Base-by-base conservation (phyloP, 2,113 vertebrate genomes). In the Bucco capensis region DNA sequence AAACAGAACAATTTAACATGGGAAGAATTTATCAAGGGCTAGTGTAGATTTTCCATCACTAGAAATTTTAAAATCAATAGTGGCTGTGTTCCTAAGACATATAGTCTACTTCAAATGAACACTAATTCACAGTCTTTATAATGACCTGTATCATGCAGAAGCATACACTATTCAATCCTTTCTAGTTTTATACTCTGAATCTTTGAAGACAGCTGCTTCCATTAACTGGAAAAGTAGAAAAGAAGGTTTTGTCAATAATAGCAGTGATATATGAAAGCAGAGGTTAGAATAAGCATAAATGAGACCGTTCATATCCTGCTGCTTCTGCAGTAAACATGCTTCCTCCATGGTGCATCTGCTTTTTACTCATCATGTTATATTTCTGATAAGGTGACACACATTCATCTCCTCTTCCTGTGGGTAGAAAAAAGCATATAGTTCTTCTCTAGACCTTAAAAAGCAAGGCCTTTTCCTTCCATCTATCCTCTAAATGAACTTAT, bases 141-240 rank as follows among this genome's bases (percentile, higher is more conserved):
- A 62, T 51, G 60, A 42, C 12, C 31, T 83, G 35, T 85, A 62
- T 65, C 85, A 51, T 74, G 72, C 27, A 80, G 56, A 87, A 86
- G 35, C 19, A 62, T 25, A 61, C 42, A 64, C 10, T 58, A 44
- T 76, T 47, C 71, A 89, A 77, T 87, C 51, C 58, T 30, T 80
- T 76, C 83, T 47, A 51, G 78, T 74, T 91, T 91, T 89, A 66
- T 76, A 23, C 23, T 56, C 23, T 47, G n/a, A 92, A 83, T 72
- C 58, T 92, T 87, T 92, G 87, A 90, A 81, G 65, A 66, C 77
- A 88, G 46, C 58, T 82, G 40, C 88, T 90, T 90, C 88, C 54
- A 88, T 84, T 86, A 90, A 62, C 64, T 62, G 42, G n/a, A 89
- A 89, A 91, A 54, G 35, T 7, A 92, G 85, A 88, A 92, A 64